Percentiles rank a stretch among this genome's conserved stretches.
These are phyloP conservation scores for Campylomormyrus numenius DNA, from an alignment of 2,113 vertebrate genomes.

Conservation along the genomic window DNA sequence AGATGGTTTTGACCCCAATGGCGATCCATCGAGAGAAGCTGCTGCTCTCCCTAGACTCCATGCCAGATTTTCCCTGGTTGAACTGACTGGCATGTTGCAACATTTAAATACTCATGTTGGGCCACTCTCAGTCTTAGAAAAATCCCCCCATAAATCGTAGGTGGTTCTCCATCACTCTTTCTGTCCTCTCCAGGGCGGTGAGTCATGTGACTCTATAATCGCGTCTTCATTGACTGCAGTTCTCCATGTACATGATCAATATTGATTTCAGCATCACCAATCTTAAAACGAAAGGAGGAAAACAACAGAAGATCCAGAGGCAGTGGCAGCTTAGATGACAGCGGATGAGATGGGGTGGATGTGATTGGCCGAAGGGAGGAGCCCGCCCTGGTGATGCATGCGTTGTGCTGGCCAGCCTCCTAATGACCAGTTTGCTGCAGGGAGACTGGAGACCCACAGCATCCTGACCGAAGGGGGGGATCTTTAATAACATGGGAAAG, in stretches of 20 bases:
- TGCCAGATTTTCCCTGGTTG: not conserved
- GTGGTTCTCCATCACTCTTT: constrained; percentile 1
- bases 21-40: not conserved
- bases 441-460: not conserved
- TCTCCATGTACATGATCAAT: not conserved
- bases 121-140: not conserved
- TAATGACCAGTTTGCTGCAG: no score
- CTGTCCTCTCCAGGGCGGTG: not conserved
- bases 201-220: constrained; percentile 4
- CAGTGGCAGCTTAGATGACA: no score
- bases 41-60: no score
- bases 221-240: not conserved
- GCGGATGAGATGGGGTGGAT: not conserved
- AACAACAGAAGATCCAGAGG: not conserved
- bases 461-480: not conserved
- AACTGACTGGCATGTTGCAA: not conserved
- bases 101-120: not conserved
- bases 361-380: not conserved
- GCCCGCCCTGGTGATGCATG: not conserved
- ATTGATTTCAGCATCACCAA: not conserved
- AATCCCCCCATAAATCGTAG: not conserved
- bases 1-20: no score
- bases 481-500: not conserved
- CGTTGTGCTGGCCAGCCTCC: no score
- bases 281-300: not conserved